These are phyloP conservation scores for Rousettus leschenaultii DNA, from an alignment of 2,113 vertebrate genomes.

Conservation along the genomic window DNA sequence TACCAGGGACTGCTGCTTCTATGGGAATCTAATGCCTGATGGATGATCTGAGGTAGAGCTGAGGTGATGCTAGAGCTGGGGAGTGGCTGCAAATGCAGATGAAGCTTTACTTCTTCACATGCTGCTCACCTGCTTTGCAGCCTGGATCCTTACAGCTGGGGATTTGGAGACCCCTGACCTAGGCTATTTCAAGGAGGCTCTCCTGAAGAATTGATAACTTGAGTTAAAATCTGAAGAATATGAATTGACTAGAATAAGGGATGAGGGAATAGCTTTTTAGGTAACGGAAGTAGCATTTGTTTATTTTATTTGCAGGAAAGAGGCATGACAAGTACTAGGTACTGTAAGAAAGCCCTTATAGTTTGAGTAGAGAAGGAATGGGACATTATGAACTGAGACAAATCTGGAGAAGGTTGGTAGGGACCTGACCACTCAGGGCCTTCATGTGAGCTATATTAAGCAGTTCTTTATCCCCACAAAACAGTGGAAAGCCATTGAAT, in stretches of 20 bases:
- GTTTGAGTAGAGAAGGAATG: not conserved
- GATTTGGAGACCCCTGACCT: too few species aligned
- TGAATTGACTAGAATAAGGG: not conserved
- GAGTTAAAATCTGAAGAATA: not conserved
- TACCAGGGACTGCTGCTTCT: too few species aligned
- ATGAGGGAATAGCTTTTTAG: not conserved
- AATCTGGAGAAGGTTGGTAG: not conserved
- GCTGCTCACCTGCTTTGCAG: too few species aligned
- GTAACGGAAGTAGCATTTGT: not conserved
- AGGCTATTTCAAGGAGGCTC: not conserved
- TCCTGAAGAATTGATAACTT: not conserved
- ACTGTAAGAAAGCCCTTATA: not conserved
- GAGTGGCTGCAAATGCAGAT: too few species aligned
- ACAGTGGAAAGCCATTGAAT: not conserved
- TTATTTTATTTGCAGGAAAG: not conserved
- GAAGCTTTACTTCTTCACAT: too few species aligned
- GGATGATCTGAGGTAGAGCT: too few species aligned
- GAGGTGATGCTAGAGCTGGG: too few species aligned
- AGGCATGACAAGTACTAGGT: not conserved
- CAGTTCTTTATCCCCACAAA: not conserved
- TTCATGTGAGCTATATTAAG: not conserved
- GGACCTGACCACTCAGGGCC: not conserved
- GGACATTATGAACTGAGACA: not conserved
- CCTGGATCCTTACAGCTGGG: too few species aligned
- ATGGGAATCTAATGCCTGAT: too few species aligned